Conservation (phyloP, 2,888 invertebrate species). For the Ophioninae sp. region DNA sequence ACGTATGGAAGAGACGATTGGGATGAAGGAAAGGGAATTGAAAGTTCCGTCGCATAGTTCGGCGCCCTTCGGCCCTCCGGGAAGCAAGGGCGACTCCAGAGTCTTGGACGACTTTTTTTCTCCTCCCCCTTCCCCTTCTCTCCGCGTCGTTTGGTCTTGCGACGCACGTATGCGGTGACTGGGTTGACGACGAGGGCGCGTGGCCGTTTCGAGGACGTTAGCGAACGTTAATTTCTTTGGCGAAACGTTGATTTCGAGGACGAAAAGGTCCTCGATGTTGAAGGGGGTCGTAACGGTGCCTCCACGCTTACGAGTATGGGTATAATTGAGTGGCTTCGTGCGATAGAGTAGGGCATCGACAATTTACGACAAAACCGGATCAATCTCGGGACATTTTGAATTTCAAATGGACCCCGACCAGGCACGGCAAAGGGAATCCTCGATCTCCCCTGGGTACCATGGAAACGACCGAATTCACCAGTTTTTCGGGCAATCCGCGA, state of each 20-base stretch:
- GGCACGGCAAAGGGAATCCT: neutral
- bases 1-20: neutral
- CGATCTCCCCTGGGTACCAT: neutral
- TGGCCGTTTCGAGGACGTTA: neutral
- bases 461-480: conserved; percentile 39
- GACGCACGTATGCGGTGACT: too few species aligned
- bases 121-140: conserved; percentile 13
- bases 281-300: neutral
- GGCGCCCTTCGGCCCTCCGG: conserved; percentile 47
- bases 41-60: neutral
- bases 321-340: conserved; percentile 35
- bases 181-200: neutral
- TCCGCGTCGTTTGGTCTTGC: neutral
- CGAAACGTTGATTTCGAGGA: neutral
- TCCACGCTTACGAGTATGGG: neutral
- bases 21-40: neutral
- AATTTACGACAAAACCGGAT: conserved; percentile 75
- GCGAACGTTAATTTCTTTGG: neutral
- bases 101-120: conserved; percentile 73
- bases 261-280: neutral
- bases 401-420: conserved; percentile 67
- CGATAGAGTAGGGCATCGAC: conserved; percentile 55
- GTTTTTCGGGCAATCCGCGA: conserved; percentile 63
- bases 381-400: conserved; percentile 72
- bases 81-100: conserved; percentile 66